Conservation (phyloP, 2,888 invertebrate species). For the Xestia xanthographa region DNA sequence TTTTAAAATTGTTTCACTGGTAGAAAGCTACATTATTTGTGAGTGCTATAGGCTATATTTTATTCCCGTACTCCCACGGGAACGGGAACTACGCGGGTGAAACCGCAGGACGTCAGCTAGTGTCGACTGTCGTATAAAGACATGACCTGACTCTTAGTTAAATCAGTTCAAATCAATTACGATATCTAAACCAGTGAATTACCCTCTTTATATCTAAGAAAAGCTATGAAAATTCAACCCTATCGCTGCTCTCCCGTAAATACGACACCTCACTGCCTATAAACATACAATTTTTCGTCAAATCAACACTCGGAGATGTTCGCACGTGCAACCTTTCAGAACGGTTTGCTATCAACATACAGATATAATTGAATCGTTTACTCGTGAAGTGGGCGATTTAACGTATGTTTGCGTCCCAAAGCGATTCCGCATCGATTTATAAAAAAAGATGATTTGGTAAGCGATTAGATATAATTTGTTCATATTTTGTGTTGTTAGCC, state of each 20-base stretch:
- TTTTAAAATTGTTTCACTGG: too few species aligned
- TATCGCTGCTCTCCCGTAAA: slow-evolving; percentile 16
- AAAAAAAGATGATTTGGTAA: slow-evolving; percentile 57
- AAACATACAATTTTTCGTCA: slow-evolving; percentile 52
- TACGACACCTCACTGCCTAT: slow-evolving; percentile 17
- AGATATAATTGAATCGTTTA: slow-evolving; percentile 66
- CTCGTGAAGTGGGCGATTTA: slow-evolving; percentile 58
- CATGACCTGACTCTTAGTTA: too few species aligned
- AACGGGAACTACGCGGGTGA: too few species aligned
- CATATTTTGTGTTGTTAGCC: slow-evolving; percentile 46
- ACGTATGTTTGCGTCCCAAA: slow-evolving; percentile 61
- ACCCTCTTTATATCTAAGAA: background rate
- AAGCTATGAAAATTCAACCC: slow-evolving; percentile 15
- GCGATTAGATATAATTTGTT: slow-evolving; percentile 59
- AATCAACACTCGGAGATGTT: slow-evolving; percentile 53
- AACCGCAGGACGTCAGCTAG: too few species aligned
- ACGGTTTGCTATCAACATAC: slow-evolving; percentile 52
- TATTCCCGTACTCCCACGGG: too few species aligned
- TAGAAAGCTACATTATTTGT: too few species aligned
- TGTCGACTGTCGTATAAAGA: too few species aligned
- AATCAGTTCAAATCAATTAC: background rate
- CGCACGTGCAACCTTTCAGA: slow-evolving; percentile 50
- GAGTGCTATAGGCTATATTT: too few species aligned
- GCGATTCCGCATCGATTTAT: slow-evolving; percentile 54
- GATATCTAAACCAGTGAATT: background rate